These are phyloP conservation scores for Leptinotarsa haldemani DNA, from an alignment of 2,888 invertebrate genomes.

Conservation along the genomic window DNA sequence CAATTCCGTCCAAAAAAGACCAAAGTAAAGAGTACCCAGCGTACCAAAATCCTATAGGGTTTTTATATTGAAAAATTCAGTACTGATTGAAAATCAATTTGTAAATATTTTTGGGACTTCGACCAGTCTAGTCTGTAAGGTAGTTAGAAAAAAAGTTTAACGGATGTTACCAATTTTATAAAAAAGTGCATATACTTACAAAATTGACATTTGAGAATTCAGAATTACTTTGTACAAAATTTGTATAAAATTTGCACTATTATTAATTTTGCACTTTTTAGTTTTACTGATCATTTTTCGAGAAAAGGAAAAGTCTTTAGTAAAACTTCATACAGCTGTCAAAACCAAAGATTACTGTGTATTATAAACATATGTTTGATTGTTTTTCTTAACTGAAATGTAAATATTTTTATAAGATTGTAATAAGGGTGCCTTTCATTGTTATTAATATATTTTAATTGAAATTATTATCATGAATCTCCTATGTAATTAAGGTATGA, in stretches of 20 bases:
- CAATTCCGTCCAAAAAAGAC: slow-evolving; percentile 51
- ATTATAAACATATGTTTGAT: slow-evolving; percentile 32
- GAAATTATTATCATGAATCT: slow-evolving; percentile 41
- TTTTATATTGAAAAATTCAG: slow-evolving; percentile 23
- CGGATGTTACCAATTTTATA: slow-evolving; percentile 23
- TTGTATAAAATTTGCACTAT: slow-evolving; percentile 53
- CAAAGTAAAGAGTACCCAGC: slow-evolving; percentile 48
- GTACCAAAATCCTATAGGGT: not conserved
- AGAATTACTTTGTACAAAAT: slow-evolving; percentile 43
- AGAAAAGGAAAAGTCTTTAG: slow-evolving; percentile 55
- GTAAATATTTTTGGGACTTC: slow-evolving; percentile 38
- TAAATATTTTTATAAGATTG: slow-evolving; percentile 46
- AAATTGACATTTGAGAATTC: slow-evolving; percentile 23
- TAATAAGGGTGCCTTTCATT: slow-evolving; percentile 53
- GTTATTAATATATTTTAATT: slow-evolving; percentile 42
- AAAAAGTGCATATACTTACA: slow-evolving; percentile 21
- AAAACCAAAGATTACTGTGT: slow-evolving; percentile 62
- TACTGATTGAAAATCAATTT: slow-evolving; percentile 12
- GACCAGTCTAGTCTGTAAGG: slow-evolving; percentile 42
- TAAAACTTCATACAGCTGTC: slow-evolving; percentile 66
- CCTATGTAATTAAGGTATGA: slow-evolving; percentile 42
- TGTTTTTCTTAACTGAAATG: slow-evolving; percentile 36
- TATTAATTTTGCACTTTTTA: slow-evolving; percentile 62
- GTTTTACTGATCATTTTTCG: slow-evolving; percentile 60
- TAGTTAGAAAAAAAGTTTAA: slow-evolving; percentile 12